Conservation (phyloP, 2,113 vertebrate species). For the Diphyllodes magnificus region DNA sequence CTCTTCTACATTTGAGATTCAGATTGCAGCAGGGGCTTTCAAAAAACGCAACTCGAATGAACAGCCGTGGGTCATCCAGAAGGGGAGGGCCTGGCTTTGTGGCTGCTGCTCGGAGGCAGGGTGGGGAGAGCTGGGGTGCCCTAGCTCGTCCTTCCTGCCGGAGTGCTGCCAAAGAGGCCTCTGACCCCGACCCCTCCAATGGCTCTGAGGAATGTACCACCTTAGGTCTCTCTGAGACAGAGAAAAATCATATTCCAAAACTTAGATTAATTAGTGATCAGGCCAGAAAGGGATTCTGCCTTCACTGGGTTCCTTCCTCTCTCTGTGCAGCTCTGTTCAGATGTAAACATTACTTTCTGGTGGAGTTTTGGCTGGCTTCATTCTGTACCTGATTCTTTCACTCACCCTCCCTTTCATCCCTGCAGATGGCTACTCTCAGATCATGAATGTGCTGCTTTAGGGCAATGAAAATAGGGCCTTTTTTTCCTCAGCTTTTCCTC, state of each 20-base stretch:
- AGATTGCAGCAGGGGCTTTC: neutral
- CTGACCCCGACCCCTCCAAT: rapidly evolving
- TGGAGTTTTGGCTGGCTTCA: neutral
- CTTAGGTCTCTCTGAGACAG: neutral
- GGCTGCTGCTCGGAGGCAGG: neutral
- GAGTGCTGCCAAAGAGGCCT: neutral
- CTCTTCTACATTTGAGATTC: neutral
- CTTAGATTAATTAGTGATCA: neutral
- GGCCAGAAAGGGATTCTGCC: neutral
- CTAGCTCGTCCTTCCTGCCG: neutral
- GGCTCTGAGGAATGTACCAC: neutral
- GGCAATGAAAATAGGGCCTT: neutral
- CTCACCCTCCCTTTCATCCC: neutral
- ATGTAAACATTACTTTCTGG: neutral
- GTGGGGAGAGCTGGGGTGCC: neutral
- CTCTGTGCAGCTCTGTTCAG: neutral
- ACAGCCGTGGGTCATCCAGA: neutral
- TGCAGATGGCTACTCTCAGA: neutral
- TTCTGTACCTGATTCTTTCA: neutral
- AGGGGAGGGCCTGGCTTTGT: neutral
- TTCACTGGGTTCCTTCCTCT: neutral
- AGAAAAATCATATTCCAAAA: neutral
- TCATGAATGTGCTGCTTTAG: neutral
- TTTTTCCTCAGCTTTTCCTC: neutral
- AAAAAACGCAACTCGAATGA: neutral